Conservation (phyloP, 2,888 invertebrate genomes). For the Prenolepis imparis region DNA sequence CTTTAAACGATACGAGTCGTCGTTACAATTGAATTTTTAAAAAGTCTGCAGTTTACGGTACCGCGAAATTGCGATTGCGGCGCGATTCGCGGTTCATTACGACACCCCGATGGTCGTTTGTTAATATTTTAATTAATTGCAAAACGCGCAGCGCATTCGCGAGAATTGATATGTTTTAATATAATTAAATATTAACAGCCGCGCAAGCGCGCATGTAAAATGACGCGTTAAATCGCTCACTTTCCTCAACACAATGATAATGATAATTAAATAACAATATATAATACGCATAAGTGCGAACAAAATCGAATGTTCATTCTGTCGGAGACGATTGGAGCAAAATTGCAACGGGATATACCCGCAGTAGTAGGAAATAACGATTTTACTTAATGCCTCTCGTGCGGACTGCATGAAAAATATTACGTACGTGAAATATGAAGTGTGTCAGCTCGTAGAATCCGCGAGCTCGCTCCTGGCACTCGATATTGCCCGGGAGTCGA, state of each 20-base stretch:
- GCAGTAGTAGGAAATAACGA: slow-evolving; percentile 39
- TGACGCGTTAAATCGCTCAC: slow-evolving; percentile 55
- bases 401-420: slow-evolving; percentile 51
- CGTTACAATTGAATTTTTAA: slow-evolving; percentile 63
- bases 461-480: slow-evolving; percentile 60
- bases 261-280: slow-evolving; percentile 46
- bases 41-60: slow-evolving; percentile 59
- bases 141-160: slow-evolving; percentile 13
- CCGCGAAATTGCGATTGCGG: slow-evolving; percentile 46
- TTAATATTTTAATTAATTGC: slow-evolving; percentile 54
- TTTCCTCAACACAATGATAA: slow-evolving; percentile 50
- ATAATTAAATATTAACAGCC: slow-evolving; percentile 53
- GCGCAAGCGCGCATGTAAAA: slow-evolving; percentile 22
- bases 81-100: slow-evolving; percentile 46
- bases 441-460: slow-evolving; percentile 60
- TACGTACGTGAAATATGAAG: slow-evolving; percentile 66
- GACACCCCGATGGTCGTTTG: slow-evolving; percentile 25
- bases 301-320: slow-evolving; percentile 37
- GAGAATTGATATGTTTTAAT: slow-evolving; percentile 52
- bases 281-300: slow-evolving; percentile 15
- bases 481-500: slow-evolving; percentile 72
- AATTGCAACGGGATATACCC: slow-evolving; percentile 6
- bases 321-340: slow-evolving; percentile 1
- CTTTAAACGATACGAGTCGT: slow-evolving; percentile 62
- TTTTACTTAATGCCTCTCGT: slow-evolving; percentile 52